A percentile compares a stretch with the other conserved stretches of the same genome.
phyloP scores from a whole-genome alignment of 2,888 invertebrate genomes.

The Allygus modestus region DNA sequence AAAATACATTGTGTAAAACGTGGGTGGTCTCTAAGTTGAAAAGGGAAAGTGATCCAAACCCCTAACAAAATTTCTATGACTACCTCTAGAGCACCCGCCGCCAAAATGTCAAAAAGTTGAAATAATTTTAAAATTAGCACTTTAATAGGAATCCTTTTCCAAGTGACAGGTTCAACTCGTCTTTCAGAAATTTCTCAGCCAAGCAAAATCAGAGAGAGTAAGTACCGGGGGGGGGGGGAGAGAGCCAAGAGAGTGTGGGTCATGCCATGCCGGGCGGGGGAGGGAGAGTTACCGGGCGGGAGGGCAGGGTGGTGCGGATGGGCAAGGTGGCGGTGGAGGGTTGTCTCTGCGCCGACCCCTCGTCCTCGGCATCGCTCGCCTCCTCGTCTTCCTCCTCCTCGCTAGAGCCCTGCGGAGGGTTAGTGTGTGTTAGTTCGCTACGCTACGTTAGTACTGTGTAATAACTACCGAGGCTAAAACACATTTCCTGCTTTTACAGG shows the following conservation, averaged over 20 bases:
- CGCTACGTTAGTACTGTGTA: conserved; percentile 5
- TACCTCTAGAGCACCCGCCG: too few relatives aligned
- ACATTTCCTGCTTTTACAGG: not conserved
- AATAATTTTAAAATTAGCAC: too few relatives aligned
- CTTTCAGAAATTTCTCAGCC: not conserved
- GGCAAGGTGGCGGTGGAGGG: conserved; percentile 59
- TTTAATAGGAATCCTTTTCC: too few relatives aligned
- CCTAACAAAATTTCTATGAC: too few relatives aligned
- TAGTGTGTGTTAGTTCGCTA: conserved; percentile 73
- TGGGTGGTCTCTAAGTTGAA: too few relatives aligned
- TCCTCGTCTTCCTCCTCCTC: conserved; percentile 74
- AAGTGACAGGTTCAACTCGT: too few relatives aligned
- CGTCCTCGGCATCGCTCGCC: conserved; percentile 70
- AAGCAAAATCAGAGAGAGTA: conserved; percentile 5
- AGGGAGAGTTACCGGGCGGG: conserved; percentile 61
- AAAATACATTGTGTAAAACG: too few relatives aligned
- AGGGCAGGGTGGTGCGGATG: conserved; percentile 60
- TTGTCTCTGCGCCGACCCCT: conserved; percentile 46
- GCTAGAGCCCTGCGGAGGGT: conserved; percentile 73
- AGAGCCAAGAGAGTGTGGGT: conserved; percentile 36
- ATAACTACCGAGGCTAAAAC: not conserved
- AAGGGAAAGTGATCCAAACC: too few relatives aligned
- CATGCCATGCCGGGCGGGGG: conserved; percentile 36
- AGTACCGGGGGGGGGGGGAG: not conserved
- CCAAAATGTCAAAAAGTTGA: too few relatives aligned